phyloP scores from a whole-genome alignment of 2,888 invertebrate species.

The Himalopsyche anomala region DNA sequence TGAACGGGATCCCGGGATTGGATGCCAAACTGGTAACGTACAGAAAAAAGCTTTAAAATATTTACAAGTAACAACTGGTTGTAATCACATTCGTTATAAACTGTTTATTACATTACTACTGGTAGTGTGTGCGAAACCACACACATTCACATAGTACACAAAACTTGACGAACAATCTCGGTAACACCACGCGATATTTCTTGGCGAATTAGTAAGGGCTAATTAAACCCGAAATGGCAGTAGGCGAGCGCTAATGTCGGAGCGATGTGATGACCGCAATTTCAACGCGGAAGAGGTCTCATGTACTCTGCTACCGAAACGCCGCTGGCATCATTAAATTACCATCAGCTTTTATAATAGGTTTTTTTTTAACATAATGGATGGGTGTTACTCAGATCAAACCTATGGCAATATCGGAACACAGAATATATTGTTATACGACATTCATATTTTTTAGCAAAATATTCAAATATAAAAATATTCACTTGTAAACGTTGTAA shows the following conservation, averaged over 20 bases:
- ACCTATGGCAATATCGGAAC: not conserved
- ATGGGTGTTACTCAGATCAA: not conserved
- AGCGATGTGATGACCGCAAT: conserved; percentile 22
- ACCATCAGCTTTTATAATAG: not conserved
- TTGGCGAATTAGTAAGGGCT: conserved; percentile 16
- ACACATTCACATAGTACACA: not conserved
- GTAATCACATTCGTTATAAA: too few relatives aligned
- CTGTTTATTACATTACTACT: too few relatives aligned
- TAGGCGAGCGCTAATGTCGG: conserved; percentile 26
- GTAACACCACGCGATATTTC: conserved; percentile 3
- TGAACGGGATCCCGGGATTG: too few relatives aligned
- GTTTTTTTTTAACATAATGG: not conserved
- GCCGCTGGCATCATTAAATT: not conserved
- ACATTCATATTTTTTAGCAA: too few relatives aligned
- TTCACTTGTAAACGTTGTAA: too few relatives aligned
- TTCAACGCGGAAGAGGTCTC: conserved; percentile 1
- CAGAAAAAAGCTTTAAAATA: too few relatives aligned
- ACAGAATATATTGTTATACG: too few relatives aligned
- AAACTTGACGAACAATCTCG: not conserved
- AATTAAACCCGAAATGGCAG: conserved; percentile 31
- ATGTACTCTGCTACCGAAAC: not conserved
- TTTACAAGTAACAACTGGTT: too few relatives aligned
- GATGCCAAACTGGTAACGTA: too few relatives aligned
- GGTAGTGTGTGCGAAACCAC: too few relatives aligned
- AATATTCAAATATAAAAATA: too few relatives aligned